Evolutionary conservation across 1,140 invertebrate species (phyloP).

Genomic region (Coptotermes formosanus): DNA sequence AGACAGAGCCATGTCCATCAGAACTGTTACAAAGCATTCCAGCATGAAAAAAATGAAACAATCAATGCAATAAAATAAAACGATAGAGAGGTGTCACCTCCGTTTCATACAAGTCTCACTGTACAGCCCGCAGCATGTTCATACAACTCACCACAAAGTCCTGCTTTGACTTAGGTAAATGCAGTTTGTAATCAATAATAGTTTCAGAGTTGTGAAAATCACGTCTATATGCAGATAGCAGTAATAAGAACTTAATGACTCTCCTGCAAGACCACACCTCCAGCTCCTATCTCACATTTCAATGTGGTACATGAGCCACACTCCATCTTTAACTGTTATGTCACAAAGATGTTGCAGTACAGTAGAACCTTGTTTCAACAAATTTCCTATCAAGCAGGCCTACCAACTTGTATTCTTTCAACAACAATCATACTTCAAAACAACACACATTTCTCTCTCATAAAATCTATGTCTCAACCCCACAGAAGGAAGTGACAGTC

Average conservation of each 20-base stretch:
- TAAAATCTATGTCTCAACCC: background rate
- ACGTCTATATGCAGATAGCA: background rate
- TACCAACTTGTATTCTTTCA: background rate
- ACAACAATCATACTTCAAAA: background rate
- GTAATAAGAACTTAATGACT: background rate
- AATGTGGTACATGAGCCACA: background rate
- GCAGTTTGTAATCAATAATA: background rate
- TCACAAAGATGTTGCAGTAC: background rate
- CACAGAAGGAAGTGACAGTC: constrained; percentile 3
- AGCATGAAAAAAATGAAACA: background rate
- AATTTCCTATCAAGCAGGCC: background rate
- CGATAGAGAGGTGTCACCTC: background rate
- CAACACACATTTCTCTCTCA: background rate
- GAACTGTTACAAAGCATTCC: background rate
- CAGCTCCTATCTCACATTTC: background rate
- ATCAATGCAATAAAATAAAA: background rate
- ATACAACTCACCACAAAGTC: background rate
- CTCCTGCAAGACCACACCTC: too few species aligned
- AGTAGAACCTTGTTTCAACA: constrained; percentile 8
- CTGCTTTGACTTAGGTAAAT: background rate
- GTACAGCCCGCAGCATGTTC: background rate
- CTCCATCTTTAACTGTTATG: too few species aligned
- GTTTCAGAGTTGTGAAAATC: background rate
- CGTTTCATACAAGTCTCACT: constrained; percentile 14
- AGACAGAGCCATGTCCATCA: background rate